These are phyloP conservation scores for Scaptomyza reducta DNA, from an alignment of 2,888 invertebrate species.

Conservation along the genomic window DNA sequence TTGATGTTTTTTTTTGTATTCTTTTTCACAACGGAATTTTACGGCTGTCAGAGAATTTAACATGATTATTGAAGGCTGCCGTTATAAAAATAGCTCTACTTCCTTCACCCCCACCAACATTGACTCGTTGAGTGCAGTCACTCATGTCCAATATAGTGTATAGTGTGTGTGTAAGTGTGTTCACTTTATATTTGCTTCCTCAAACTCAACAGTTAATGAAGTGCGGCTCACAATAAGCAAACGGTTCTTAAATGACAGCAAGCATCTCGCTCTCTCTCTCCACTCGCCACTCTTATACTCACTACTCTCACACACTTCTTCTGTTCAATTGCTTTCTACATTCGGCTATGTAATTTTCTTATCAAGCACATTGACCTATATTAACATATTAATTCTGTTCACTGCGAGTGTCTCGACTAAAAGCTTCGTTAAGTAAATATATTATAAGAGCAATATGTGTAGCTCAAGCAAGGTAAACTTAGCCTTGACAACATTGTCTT, in stretches of 20 bases:
- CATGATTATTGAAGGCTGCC: constrained; percentile 65
- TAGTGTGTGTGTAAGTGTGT: not conserved
- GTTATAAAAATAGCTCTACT: constrained; percentile 63
- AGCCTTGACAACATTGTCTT: not conserved
- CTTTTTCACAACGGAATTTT: constrained; percentile 57
- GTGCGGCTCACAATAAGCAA: constrained; percentile 52
- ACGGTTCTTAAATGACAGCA: constrained; percentile 26
- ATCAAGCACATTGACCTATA: constrained; percentile 67
- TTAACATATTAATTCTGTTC: constrained; percentile 28
- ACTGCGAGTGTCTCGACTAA: constrained; percentile 14
- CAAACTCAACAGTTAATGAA: constrained; percentile 65
- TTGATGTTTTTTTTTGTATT: not conserved
- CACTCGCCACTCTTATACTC: no score
- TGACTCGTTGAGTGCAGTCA: constrained; percentile 26
- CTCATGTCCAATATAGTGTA: constrained; percentile 1
- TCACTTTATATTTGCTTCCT: constrained; percentile 48
- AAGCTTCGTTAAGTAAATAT: constrained; percentile 11
- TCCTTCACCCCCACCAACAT: not conserved
- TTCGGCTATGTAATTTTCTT: constrained; percentile 56
- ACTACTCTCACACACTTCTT: not conserved
- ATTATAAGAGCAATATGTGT: not conserved
- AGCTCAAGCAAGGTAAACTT: constrained; percentile 9
- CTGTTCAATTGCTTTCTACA: constrained; percentile 4
- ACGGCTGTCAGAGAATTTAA: constrained; percentile 58
- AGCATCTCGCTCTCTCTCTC: no score